These are phyloP conservation scores for Scartelaos histophorus DNA, from an alignment of 2,113 vertebrate species.

Conservation along the genomic window DNA sequence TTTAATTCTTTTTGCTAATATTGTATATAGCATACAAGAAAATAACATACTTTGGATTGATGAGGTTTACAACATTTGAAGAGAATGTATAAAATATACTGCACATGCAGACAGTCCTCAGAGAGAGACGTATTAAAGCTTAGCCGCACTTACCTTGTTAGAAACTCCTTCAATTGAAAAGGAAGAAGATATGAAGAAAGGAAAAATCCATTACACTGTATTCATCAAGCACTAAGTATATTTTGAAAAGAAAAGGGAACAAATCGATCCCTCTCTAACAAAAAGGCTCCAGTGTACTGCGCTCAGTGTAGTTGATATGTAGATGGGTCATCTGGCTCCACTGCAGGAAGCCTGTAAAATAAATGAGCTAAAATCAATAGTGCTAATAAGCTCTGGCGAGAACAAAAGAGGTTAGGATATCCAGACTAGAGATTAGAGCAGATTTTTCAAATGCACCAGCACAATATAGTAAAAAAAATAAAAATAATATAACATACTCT, in stretches of 20 bases:
- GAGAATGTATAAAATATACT: too few species aligned
- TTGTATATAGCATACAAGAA: too few species aligned
- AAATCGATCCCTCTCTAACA: not conserved
- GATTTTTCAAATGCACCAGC: conserved; percentile 34
- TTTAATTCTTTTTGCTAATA: too few species aligned
- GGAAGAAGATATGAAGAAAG: not conserved
- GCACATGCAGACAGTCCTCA: too few species aligned
- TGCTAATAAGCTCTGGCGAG: conserved; percentile 61
- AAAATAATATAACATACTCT: not conserved
- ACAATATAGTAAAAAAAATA: not conserved
- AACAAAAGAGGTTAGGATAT: conserved; percentile 69
- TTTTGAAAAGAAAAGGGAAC: not conserved
- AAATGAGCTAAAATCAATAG: conserved; percentile 70
- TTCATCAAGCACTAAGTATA: not conserved
- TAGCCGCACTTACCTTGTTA: not conserved
- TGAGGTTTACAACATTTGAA: too few species aligned
- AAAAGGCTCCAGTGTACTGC: conserved; percentile 5
- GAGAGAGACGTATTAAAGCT: not conserved
- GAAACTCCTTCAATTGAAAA: not conserved
- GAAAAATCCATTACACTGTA: not conserved
- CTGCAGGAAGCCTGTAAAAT: conserved; percentile 55
- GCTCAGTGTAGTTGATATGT: conserved; percentile 55
- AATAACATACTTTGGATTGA: too few species aligned
- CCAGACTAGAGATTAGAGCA: conserved; percentile 61
- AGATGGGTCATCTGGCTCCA: conserved; percentile 46